Evolutionary conservation across 2,797 vertebrate species (phyloP).

Genomic region (Poliocrania exsul): DNA sequence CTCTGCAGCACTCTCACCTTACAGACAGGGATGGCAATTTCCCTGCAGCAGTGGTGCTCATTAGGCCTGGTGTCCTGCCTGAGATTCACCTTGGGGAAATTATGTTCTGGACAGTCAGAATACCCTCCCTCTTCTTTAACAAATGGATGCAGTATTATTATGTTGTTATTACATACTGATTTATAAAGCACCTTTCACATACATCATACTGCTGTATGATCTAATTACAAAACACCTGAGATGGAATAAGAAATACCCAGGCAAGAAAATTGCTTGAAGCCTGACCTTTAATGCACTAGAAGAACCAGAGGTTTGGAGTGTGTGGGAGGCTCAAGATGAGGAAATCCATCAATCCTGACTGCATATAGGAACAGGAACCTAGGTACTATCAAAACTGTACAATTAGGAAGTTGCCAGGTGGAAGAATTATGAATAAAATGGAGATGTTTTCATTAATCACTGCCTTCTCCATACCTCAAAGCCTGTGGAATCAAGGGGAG

Average conservation of each 20-base stretch:
- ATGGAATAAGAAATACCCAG: neutral
- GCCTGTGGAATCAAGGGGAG: neutral
- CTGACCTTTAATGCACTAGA: constrained; percentile 21
- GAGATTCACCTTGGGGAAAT: constrained; percentile 35
- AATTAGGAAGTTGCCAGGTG: neutral
- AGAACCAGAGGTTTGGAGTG: neutral
- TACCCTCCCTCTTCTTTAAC: constrained; percentile 1
- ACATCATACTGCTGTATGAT: constrained; percentile 13
- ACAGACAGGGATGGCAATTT: neutral
- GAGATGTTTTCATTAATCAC: neutral
- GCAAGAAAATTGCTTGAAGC: constrained; percentile 15
- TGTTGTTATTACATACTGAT: constrained; percentile 36
- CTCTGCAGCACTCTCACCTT: neutral
- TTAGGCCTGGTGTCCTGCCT: neutral
- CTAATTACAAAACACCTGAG: constrained; percentile 27
- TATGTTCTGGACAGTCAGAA: neutral
- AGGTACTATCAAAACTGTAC: neutral
- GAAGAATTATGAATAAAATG: neutral
- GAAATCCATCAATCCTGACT: neutral
- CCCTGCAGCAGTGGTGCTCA: neutral
- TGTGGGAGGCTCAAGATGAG: neutral
- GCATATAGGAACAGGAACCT: neutral
- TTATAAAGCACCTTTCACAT: constrained; percentile 39
- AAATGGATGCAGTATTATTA: constrained; percentile 21
- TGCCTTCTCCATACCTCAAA: neutral